Evolutionary conservation across 2,797 vertebrate genomes (phyloP).

Genomic region (Cetoscarus ocellatus): DNA sequence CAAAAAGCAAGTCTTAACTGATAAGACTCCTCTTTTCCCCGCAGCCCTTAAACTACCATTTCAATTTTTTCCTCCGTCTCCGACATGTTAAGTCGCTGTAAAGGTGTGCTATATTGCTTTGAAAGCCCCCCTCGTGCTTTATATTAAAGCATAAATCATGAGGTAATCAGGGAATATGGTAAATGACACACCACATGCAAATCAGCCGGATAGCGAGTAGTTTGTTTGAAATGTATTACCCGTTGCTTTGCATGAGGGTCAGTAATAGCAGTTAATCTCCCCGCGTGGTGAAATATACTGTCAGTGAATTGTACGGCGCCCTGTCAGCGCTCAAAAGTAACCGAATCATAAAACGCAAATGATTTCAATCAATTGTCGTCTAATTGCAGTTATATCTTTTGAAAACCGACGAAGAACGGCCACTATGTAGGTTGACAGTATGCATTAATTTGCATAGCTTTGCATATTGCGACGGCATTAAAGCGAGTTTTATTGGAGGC

Average conservation of each 20-base stretch:
- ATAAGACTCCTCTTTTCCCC: conserved; percentile 76
- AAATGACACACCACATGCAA: conserved; percentile 75
- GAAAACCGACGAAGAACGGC: conserved; percentile 64
- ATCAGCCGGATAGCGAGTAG: conserved; percentile 51
- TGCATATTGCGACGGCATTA: conserved; percentile 72
- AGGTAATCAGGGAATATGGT: conserved; percentile 82
- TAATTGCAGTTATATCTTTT: conserved; percentile 78
- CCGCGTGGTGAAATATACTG: conserved; percentile 64
- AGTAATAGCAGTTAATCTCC: conserved; percentile 79
- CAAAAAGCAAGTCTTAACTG: conserved; percentile 79
- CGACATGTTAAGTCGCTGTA: conserved; percentile 77
- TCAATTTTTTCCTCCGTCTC: conserved; percentile 57
- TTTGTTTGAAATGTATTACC: conserved; percentile 75
- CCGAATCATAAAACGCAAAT: conserved; percentile 77
- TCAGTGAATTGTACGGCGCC: conserved; percentile 58
- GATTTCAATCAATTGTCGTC: conserved; percentile 82
- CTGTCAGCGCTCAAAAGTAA: conserved; percentile 75
- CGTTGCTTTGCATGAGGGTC: conserved; percentile 76
- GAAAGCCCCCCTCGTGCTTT: conserved; percentile 57
- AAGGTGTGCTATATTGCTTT: conserved; percentile 66
- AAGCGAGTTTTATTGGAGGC: conserved; percentile 72
- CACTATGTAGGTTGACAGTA: conserved; percentile 77
- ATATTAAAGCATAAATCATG: conserved; percentile 83
- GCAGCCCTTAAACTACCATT: conserved; percentile 79
- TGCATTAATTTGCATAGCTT: conserved; percentile 83